Evolutionary conservation across 2,888 invertebrate species (phyloP), one percentile per base, ranked within the genome.

Genomic region (Strigamia crassipes): DNA sequence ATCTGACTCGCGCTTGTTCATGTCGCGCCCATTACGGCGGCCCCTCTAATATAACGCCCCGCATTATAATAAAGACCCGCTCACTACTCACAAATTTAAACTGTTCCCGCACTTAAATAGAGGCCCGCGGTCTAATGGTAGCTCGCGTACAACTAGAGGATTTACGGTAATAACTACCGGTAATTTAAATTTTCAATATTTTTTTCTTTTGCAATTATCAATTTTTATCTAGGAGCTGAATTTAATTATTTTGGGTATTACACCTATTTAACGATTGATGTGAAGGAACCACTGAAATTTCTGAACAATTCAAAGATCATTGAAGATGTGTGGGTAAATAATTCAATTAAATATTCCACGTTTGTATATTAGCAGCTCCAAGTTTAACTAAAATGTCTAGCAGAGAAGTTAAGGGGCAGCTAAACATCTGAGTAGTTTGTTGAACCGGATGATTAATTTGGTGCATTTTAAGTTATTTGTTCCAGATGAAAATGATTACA

Each of bases 161-260:
- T n/a, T n/a, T n/a, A n/a, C n/a, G n/a, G n/a, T n/a, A n/a, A n/a
- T n/a, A n/a, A n/a, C n/a, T n/a, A n/a, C 21, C 2, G 6, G 31
- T 73, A 15, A 56, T 31, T 15, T 73, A 23, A 5, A 27, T 27
- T 12, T 66, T 66, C 9, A 6, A 23, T 66, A 66, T 6, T 27
- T 27, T 61, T 61, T n/a, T 27, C 3, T 27, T 27, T 27, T 21
- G 13, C 73, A 27, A 73, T 31, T 73, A 15, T 4, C 27, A 13
- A 27, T 73, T 27, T 27, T 10, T 12, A 15, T 13, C 4, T 31
- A 73, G 73, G 27, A 12, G 73, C 27, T 31, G 73, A 73, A 31
- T 73, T 73, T 73, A 31, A 73, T 73, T 73, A 27, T 27, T 73
- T n/a, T 8, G 73, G 73, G 1, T 31, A 73, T 27, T 73, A 73